Evolutionary conservation across 2,113 vertebrate genomes (phyloP), one percentile per base, ranked within the genome.

Genomic region (Dermatemys mawii): DNA sequence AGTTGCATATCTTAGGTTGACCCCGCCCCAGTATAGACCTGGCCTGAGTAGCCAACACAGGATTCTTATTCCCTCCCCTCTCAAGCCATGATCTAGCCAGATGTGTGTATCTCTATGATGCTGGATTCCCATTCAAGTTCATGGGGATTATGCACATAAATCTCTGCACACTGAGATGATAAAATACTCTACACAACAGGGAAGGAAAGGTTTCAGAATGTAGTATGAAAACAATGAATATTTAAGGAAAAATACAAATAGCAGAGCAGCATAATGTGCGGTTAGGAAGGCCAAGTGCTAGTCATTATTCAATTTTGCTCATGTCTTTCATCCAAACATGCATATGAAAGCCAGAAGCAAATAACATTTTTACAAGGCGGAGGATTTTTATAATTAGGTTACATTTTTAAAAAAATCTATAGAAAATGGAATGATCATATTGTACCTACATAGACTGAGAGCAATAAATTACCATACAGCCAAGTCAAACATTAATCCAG

Each of bases 401-500:
- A 96, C 48, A 41, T 89, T 90, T 80, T 90, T 80, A 90, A 94
- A 88, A 93, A 90, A 94, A 95, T 93, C 90, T 88, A 88, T 81
- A 75, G 55, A 95, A 90, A 93, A 92, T 84, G 57, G 78, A 92
- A 26, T 60, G 41, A 83, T 87, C 73, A 70, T 80, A 91, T 51
- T 93, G 87, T 51, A 96, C 93, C 90, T 96, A 90, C 85, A 73
- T 79, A 79, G 86, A 81, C 53, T 49, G 60, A 32, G 21, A 78
- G 81, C 80, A 79, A 87, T 82, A 93, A 96, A 95, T 91, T 96
- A 90, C 92, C 94, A 82, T 83, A 94, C 80, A 90, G 95, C 92
- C 90, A 87, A 94, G 90, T 9, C 49, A 97, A 94, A 95, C 89
- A 96, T 96, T 97, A 95, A 94, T 95, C 81, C 82, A 93, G 90